These are phyloP conservation scores for Daboia siamensis DNA, from an alignment of 2,113 vertebrate genomes.

Conservation along the genomic window DNA sequence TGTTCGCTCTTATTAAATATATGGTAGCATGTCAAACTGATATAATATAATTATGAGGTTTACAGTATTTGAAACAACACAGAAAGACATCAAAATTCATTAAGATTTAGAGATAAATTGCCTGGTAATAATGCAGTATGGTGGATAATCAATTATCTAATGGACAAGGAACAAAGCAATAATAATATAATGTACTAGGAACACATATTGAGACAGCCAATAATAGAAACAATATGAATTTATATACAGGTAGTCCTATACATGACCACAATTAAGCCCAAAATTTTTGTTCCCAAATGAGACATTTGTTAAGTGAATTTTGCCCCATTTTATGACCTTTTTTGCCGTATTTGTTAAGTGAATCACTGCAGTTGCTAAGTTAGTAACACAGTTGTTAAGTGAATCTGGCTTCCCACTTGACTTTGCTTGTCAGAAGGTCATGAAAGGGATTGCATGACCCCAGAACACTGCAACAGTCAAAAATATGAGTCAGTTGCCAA, in stretches of 20 bases:
- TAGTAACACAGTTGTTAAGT: too few species aligned
- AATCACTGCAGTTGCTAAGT: too few species aligned
- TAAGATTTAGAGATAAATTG: constrained; percentile 12
- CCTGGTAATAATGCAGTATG: constrained; percentile 19
- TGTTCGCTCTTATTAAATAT: neutral
- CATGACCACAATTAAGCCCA: neutral
- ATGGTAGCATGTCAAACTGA: neutral
- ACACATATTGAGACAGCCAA: neutral
- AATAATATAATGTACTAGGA: neutral
- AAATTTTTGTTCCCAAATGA: neutral
- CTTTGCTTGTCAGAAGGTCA: too few species aligned
- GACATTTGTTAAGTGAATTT: neutral
- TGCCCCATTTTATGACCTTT: neutral
- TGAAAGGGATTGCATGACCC: too few species aligned
- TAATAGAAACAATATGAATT: neutral
- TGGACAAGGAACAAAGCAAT: constrained; percentile 11
- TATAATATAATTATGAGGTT: constrained; percentile 20
- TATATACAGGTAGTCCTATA: neutral
- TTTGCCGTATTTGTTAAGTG: neutral
- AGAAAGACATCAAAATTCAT: constrained; percentile 34
- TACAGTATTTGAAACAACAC: constrained; percentile 26
- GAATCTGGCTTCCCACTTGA: too few species aligned
- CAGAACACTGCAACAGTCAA: too few species aligned
- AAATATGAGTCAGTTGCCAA: neutral
- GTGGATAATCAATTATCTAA: constrained; percentile 20